These are phyloP conservation scores for Takifugu ocellatus DNA, from an alignment of 2,797 vertebrate genomes.

Conservation along the genomic window DNA sequence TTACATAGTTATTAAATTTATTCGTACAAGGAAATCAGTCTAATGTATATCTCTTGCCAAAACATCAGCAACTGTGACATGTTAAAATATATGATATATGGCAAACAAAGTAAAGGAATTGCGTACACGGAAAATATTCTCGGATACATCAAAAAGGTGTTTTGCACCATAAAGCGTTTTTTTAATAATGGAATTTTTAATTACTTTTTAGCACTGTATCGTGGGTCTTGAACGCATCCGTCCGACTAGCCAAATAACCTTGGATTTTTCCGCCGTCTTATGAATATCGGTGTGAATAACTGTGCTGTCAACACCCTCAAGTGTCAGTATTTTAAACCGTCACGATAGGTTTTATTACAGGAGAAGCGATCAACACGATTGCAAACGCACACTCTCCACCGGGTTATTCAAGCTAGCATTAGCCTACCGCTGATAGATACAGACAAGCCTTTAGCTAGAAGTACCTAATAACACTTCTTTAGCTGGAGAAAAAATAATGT, in stretches of 20 bases:
- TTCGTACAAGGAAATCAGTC: no score
- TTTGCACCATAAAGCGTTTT: constrained; percentile 1
- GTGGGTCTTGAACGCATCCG: neutral
- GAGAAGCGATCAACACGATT: constrained; percentile 9
- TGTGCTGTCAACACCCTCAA: no score
- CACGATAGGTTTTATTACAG: neutral
- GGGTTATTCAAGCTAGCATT: constrained; percentile 32
- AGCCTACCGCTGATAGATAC: constrained; percentile 15
- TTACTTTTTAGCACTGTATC: no score
- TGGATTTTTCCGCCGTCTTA: neutral
- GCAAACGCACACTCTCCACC: constrained; percentile 23
- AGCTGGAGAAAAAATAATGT: no score
- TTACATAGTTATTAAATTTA: no score
- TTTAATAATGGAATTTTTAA: neutral
- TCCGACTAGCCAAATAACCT: constrained; percentile 14
- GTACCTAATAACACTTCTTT: neutral
- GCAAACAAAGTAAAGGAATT: no score
- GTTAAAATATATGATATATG: no score
- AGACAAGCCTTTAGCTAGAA: neutral
- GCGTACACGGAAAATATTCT: no score
- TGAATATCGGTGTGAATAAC: fast-evolving
- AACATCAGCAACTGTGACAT: no score
- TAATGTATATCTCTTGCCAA: no score
- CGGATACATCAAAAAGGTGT: no score
- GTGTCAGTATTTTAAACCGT: neutral